phyloP scores from a whole-genome alignment of 2,888 invertebrate genomes.

The Amblyteles armatorius region DNA sequence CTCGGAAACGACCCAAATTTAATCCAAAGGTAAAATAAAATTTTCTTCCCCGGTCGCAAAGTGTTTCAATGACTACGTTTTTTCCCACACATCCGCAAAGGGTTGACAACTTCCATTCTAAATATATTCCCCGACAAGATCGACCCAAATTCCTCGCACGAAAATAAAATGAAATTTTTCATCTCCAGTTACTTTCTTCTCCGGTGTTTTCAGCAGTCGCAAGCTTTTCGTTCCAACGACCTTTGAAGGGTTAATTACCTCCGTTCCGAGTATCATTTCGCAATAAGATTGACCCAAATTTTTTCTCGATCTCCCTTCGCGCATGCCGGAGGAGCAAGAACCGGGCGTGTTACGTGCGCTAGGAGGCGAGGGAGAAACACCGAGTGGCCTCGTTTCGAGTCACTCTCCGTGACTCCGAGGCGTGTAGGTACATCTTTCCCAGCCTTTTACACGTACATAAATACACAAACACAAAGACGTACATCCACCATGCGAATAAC shows the following conservation, averaged over 20 bases:
- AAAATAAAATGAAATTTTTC: no score
- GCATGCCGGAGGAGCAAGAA: neutral
- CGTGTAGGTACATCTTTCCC: slow-evolving; percentile 36
- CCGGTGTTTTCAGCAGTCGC: no score
- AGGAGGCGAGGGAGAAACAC: slow-evolving; percentile 12
- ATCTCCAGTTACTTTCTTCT: no score
- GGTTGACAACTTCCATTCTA: neutral
- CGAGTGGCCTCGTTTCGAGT: slow-evolving; percentile 62
- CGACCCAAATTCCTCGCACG: no score
- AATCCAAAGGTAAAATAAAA: neutral
- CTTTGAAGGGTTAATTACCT: no score
- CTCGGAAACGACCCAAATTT: no score
- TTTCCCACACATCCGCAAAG: neutral
- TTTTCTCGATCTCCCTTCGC: slow-evolving; percentile 2
- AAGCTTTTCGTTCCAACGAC: no score
- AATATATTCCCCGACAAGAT: neutral
- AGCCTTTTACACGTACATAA: neutral
- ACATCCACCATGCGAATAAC: slow-evolving; percentile 28
- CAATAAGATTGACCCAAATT: slow-evolving; percentile 10
- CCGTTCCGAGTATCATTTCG: neutral
- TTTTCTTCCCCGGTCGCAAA: neutral
- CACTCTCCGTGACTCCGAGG: slow-evolving; percentile 50
- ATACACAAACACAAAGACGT: neutral
- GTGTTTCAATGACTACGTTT: neutral
- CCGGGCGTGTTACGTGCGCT: slow-evolving; percentile 3